Percentiles rank a stretch among this genome's conserved stretches.
Conservation (phyloP, 1,140 invertebrate genomes). For the Hylaeus volcanicus region DNA sequence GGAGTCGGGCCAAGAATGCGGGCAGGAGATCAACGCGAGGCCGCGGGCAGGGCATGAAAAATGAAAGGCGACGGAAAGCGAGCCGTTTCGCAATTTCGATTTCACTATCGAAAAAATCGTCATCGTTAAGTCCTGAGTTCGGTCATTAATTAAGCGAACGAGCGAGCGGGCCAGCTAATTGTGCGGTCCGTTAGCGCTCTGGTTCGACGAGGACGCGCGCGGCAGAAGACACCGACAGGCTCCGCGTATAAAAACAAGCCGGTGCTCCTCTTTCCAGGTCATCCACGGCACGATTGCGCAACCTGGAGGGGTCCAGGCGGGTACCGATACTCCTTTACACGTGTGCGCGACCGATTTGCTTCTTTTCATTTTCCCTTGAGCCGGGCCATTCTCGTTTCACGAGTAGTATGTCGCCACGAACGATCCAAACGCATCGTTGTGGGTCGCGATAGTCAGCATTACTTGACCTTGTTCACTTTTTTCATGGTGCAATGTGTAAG, state of each 20-base stretch:
- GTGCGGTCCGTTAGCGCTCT: conserved; percentile 21
- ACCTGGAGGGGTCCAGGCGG: conserved; percentile 4
- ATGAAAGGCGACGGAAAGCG: conserved; percentile 16
- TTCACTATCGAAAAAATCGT: conserved; percentile 54
- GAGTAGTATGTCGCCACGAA: background rate
- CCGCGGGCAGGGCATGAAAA: background rate
- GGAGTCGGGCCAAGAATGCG: background rate
- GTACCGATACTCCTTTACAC: conserved; percentile 30
- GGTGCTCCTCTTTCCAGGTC: conserved; percentile 51
- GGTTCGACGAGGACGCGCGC: conserved; percentile 29
- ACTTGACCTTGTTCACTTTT: too few species aligned
- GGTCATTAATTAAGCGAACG: conserved; percentile 58
- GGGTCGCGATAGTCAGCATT: too few species aligned
- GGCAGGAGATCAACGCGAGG: background rate
- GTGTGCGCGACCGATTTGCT: background rate
- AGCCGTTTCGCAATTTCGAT: conserved; percentile 44
- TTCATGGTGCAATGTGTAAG: too few species aligned
- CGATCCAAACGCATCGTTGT: too few species aligned
- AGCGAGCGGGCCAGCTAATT: conserved; percentile 46
- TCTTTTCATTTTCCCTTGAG: background rate
- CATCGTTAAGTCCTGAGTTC: conserved; percentile 35
- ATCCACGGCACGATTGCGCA: conserved; percentile 42
- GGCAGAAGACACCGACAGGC: conserved; percentile 40
- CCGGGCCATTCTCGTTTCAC: background rate
- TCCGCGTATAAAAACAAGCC: conserved; percentile 45